These are phyloP conservation scores for Sabellastarte sp. DNA, from an alignment of 2,888 invertebrate species.

Conservation along the genomic window DNA sequence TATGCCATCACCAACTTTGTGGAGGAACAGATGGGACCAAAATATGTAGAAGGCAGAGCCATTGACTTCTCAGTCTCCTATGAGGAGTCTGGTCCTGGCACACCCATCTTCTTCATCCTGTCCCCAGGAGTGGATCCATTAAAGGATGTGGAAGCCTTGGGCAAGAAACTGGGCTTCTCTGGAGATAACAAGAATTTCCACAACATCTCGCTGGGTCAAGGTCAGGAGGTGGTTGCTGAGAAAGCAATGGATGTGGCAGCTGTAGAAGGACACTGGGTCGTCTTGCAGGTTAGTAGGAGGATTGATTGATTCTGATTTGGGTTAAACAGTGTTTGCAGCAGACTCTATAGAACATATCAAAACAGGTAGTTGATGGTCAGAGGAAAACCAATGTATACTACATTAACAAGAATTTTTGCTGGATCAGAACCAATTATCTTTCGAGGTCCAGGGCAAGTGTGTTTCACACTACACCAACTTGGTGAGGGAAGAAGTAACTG, in stretches of 20 bases:
- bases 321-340: too few relatives aligned
- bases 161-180: conserved; percentile 79
- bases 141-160: conserved; percentile 89
- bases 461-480: too few relatives aligned
- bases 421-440: too few relatives aligned
- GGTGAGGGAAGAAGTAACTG: too few relatives aligned
- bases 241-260: conserved; percentile 85
- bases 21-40: conserved; percentile 87
- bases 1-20: conserved; percentile 96
- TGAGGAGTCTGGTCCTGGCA: conserved; percentile 88
- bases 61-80: conserved; percentile 90
- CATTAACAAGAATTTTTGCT: too few relatives aligned
- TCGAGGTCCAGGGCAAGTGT: too few relatives aligned
- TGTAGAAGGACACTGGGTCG: conserved; percentile 89
- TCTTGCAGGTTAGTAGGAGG: conserved; percentile 77
- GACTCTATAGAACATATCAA: too few relatives aligned
- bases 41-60: conserved; percentile 85
- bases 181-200: conserved; percentile 81
- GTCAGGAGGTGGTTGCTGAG: conserved; percentile 91
- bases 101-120: conserved; percentile 93
- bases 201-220: conserved; percentile 90
- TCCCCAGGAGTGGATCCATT: conserved; percentile 95
- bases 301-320: too few relatives aligned
- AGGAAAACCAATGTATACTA: not conserved
- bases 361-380: too few relatives aligned